phyloP scores from a whole-genome alignment of 1,140 invertebrate genomes.

The Scaptomyza montana region DNA sequence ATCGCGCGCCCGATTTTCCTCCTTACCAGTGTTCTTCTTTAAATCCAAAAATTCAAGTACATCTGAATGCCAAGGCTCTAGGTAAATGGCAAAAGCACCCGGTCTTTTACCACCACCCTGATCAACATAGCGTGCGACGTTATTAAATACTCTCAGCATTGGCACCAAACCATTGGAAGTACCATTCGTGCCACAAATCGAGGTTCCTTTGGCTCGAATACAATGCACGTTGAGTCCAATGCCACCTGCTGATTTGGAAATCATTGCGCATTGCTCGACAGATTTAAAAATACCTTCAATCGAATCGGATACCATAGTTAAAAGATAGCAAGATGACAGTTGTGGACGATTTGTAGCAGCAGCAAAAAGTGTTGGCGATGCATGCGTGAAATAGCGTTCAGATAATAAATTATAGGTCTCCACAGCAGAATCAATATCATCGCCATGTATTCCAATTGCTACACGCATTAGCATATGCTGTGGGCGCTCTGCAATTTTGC shows the following conservation, averaged over 20 bases:
- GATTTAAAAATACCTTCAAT: constrained; percentile 99
- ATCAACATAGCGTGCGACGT: constrained; percentile 98
- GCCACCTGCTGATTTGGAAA: constrained; percentile 98
- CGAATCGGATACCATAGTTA: constrained; percentile 98
- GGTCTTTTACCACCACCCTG: constrained; percentile 99
- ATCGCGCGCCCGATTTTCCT: constrained; percentile 96
- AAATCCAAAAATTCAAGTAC: constrained; percentile 97
- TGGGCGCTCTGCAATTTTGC: constrained; percentile 97
- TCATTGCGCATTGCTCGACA: constrained; percentile 96
- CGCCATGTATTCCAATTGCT: constrained; percentile 97
- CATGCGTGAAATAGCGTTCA: constrained; percentile 98
- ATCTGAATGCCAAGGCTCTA: constrained; percentile 99
- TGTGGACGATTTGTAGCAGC: constrained; percentile 96
- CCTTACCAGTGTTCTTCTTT: constrained; percentile 97
- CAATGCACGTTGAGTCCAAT: constrained; percentile 99
- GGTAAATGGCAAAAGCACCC: constrained; percentile 99
- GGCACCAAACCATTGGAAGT: constrained; percentile 98
- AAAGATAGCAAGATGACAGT: constrained; percentile 97
- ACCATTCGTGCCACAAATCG: constrained; percentile 97
- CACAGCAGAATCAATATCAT: constrained; percentile 96
- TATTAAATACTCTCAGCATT: constrained; percentile 98
- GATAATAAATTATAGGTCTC: constrained; percentile 99
- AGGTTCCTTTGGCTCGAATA: constrained; percentile 95
- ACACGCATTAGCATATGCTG: constrained; percentile 99
- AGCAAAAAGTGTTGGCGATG: constrained; percentile 98